These are phyloP conservation scores for Deilephila porcellus DNA, from an alignment of 2,888 invertebrate species.

Conservation along the genomic window DNA sequence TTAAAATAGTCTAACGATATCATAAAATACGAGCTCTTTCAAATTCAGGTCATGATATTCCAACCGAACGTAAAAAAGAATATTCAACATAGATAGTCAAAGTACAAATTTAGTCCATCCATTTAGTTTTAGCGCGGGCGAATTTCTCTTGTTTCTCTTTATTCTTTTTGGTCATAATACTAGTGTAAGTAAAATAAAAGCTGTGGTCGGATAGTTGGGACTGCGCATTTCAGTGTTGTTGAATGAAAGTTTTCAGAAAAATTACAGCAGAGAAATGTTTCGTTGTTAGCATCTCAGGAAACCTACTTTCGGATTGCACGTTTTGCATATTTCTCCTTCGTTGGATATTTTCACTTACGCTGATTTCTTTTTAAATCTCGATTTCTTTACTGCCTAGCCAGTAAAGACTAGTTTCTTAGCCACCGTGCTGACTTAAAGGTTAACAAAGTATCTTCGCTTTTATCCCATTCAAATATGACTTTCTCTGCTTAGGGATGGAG, in stretches of 20 bases:
- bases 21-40: background rate
- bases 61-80: background rate
- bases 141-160: slow-evolving; percentile 9
- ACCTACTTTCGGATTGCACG: slow-evolving; percentile 9
- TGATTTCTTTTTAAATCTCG: slow-evolving; percentile 13
- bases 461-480: background rate
- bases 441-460: background rate
- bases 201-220: slow-evolving; percentile 14
- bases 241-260: slow-evolving; percentile 26
- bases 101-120: slow-evolving; percentile 5
- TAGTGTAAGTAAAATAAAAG: slow-evolving; percentile 21
- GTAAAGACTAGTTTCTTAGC: too few relatives aligned
- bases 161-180: slow-evolving; percentile 14
- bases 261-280: slow-evolving; percentile 24
- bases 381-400: background rate
- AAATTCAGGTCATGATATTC: background rate
- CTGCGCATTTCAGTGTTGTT: slow-evolving; percentile 4
- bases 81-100: background rate
- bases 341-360: slow-evolving; percentile 12
- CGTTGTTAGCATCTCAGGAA: slow-evolving; percentile 21
- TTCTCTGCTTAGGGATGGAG: background rate
- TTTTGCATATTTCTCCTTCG: slow-evolving; percentile 20
- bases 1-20: background rate
- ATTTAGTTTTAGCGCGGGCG: background rate
- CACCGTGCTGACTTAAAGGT: background rate